A percentile compares a stretch with the other conserved stretches of the same genome.
phyloP scores from a whole-genome alignment of 2,888 invertebrate species.

The Creontiades dilutus region DNA sequence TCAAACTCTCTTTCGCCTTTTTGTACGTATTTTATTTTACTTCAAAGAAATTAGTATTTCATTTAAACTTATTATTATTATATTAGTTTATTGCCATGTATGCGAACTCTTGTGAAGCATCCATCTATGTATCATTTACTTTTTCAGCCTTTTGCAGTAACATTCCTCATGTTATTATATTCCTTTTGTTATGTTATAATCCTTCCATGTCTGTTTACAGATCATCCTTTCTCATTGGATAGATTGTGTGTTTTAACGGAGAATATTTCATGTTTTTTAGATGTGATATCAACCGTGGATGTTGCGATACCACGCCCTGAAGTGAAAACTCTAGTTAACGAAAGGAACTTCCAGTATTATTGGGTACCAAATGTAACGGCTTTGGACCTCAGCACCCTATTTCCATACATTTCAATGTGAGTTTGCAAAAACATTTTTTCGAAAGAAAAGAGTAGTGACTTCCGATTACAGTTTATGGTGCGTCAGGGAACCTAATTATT shows the following conservation, averaged over 20 bases:
- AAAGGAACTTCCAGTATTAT: conserved; percentile 22
- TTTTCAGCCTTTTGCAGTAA: not conserved
- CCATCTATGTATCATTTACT: no score
- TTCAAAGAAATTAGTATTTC: no score
- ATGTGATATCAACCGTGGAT: conserved; percentile 1
- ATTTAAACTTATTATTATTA: no score
- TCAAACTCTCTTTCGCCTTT: no score
- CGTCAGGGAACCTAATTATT: no score
- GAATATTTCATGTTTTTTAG: not conserved
- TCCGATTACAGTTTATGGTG: no score
- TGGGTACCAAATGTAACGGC: conserved; percentile 52
- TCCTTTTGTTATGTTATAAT: no score
- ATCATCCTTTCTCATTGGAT: no score
- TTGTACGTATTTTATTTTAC: no score
- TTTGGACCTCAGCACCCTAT: conserved; percentile 46
- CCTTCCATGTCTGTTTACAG: not conserved
- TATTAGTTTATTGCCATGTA: no score
- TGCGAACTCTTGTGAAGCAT: no score
- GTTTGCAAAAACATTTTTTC: not conserved
- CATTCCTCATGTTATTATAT: not conserved
- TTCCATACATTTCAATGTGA: conserved; percentile 55
- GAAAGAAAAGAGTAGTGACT: no score
- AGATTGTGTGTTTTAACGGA: not conserved
- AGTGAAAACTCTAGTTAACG: conserved; percentile 42
- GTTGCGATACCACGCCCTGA: conserved; percentile 16